Conservation (phyloP, 2,113 vertebrate genomes). For the Coturnix japonica region DNA sequence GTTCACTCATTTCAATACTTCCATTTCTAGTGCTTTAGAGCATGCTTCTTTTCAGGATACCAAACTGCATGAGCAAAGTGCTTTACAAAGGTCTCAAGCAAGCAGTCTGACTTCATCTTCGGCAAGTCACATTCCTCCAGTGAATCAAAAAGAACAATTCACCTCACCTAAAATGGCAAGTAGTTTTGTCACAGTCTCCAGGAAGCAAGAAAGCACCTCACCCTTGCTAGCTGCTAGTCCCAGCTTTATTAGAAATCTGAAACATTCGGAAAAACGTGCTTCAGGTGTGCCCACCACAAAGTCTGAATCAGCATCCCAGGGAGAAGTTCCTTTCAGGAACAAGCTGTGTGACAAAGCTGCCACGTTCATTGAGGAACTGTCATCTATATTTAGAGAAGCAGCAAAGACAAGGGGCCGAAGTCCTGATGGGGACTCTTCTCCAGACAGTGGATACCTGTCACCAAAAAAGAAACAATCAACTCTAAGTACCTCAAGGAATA, state of each 20-base stretch:
- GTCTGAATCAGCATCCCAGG: conserved; percentile 44
- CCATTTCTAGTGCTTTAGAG: conserved; percentile 52
- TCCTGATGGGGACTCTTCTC: conserved; percentile 90
- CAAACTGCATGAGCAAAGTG: neutral
- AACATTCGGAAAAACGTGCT: conserved; percentile 47
- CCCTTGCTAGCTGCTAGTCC: conserved; percentile 71
- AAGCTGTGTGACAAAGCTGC: conserved; percentile 90
- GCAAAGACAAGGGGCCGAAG: conserved; percentile 79
- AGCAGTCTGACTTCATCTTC: neutral
- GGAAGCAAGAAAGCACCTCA: conserved; percentile 57
- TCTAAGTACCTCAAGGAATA: conserved; percentile 37
- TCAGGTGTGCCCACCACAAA: neutral
- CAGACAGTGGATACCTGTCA: conserved; percentile 95
- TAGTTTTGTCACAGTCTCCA: conserved; percentile 8
- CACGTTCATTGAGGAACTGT: conserved; percentile 94
- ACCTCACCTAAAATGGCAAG: conserved; percentile 24
- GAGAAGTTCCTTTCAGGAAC: conserved; percentile 77
- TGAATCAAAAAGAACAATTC: neutral
- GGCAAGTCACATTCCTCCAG: neutral
- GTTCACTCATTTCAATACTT: conserved; percentile 55
- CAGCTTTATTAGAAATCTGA: conserved; percentile 74
- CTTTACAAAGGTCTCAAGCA: neutral
- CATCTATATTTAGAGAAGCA: conserved; percentile 92
- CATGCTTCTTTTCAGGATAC: conserved; percentile 15
- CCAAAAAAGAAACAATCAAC: conserved; percentile 80